Evolutionary conservation across 2,888 invertebrate species (phyloP).

Genomic region (Andrena dorsata): DNA sequence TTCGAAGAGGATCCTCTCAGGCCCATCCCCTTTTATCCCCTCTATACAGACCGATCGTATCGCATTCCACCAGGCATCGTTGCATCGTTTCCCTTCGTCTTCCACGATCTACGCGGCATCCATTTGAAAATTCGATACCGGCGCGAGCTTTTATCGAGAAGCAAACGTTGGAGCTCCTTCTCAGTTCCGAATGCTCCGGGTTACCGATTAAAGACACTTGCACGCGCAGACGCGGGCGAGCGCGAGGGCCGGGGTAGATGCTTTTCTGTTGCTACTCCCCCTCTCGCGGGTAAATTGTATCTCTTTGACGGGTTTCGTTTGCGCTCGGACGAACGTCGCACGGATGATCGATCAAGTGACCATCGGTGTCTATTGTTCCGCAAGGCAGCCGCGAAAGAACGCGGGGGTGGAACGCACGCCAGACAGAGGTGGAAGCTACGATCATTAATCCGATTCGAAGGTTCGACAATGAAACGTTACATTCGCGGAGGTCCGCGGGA

Average conservation of each 20-base stretch:
- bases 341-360: slow-evolving; percentile 48
- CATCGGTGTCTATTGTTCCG: slow-evolving; percentile 36
- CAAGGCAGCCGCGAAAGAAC: slow-evolving; percentile 34
- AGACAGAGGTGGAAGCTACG: slow-evolving; percentile 49
- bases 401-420: slow-evolving; percentile 45
- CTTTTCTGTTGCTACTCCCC: not conserved
- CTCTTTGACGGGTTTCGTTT: not conserved
- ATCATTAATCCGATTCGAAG: slow-evolving; percentile 30
- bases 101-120: not conserved
- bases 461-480: not conserved
- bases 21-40: slow-evolving; percentile 7
- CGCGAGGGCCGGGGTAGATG: not conserved
- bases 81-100: slow-evolving; percentile 1
- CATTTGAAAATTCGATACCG: not conserved
- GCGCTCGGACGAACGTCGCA: slow-evolving; percentile 12
- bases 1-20: slow-evolving; percentile 22
- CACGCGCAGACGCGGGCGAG: slow-evolving; percentile 6
- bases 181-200: not conserved
- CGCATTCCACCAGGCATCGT: slow-evolving; percentile 42
- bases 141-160: not conserved
- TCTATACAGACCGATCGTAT: slow-evolving; percentile 24
- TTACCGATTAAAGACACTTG: not conserved
- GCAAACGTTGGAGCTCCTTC: not conserved
- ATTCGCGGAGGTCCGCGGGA: not conserved
- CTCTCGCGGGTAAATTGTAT: not conserved